These are phyloP conservation scores for Pelobates cultripes DNA, from an alignment of 2,797 vertebrate genomes.

Conservation along the genomic window DNA sequence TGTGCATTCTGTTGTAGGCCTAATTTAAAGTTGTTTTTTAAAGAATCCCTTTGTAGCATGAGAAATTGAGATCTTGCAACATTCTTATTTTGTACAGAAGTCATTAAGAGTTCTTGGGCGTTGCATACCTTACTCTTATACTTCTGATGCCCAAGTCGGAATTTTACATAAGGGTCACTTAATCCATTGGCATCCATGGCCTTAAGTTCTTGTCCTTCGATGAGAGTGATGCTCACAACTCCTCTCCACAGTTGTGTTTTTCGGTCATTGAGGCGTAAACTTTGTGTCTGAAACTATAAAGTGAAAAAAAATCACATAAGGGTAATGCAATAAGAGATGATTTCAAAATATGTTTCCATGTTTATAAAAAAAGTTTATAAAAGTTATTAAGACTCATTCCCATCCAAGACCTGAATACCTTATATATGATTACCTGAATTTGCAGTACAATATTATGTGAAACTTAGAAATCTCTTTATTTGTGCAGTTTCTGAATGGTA, in stretches of 20 bases:
- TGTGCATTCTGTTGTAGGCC: too few species aligned
- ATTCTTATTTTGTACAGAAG: too few species aligned
- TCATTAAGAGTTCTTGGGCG: not conserved
- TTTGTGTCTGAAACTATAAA: constrained; percentile 84
- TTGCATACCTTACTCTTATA: constrained; percentile 93
- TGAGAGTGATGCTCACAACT: constrained; percentile 92
- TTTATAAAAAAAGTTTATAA: not conserved
- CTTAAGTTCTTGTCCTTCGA: constrained; percentile 88
- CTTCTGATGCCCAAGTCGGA: constrained; percentile 92
- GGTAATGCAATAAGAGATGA: not conserved
- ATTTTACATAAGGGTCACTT: constrained; percentile 95
- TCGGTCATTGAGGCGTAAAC: constrained; percentile 88
- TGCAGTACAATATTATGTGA: too few species aligned
- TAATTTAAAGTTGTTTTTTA: too few species aligned
- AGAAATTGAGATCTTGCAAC: too few species aligned
- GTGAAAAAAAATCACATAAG: constrained; percentile 46
- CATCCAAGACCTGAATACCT: not conserved
- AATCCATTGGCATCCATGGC: constrained; percentile 92
- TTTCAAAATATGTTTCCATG: not conserved
- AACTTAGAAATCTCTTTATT: too few species aligned
- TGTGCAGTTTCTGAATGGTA: too few species aligned
- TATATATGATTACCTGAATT: too few species aligned
- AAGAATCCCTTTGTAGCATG: too few species aligned
- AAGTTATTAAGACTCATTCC: not conserved
- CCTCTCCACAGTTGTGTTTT: constrained; percentile 96